These are phyloP conservation scores for Coryphaenoides rupestris DNA, from an alignment of 2,113 vertebrate genomes.

Conservation along the genomic window DNA sequence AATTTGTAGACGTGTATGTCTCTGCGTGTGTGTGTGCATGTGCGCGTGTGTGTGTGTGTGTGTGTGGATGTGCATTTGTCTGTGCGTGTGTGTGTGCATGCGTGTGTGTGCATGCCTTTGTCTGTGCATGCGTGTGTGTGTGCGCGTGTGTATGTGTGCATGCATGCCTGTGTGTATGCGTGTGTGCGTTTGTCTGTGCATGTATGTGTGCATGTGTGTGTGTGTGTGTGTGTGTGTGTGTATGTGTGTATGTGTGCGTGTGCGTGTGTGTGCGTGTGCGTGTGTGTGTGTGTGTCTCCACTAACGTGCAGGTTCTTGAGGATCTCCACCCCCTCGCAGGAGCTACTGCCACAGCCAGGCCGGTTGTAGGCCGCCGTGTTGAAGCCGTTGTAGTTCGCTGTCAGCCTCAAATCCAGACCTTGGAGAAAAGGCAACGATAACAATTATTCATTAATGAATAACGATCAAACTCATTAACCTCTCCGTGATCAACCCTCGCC, in stretches of 20 bases:
- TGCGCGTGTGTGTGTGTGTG: no score
- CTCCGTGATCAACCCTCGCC: background rate
- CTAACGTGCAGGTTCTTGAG: constrained; percentile 83
- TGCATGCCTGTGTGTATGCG: background rate
- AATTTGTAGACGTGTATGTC: background rate
- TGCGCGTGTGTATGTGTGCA: no score
- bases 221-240: background rate
- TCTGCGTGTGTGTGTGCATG: background rate
- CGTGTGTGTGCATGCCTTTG: background rate
- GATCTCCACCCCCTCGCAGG: constrained; percentile 88
- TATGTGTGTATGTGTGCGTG: background rate
- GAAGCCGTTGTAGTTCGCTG: constrained; percentile 69
- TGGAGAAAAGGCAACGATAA: constrained; percentile 30
- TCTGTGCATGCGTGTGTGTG: no score
- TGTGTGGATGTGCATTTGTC: no score
- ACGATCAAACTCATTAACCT: constrained; percentile 1
- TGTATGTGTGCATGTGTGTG: no score
- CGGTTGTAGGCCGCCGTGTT: constrained; percentile 72
- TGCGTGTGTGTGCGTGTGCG: background rate
- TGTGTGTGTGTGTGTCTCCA: constrained; percentile 15
- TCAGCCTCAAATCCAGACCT: constrained; percentile 62
- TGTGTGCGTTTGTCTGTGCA: background rate
- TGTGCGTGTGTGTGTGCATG: no score
- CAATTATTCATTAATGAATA: constrained; percentile 19
- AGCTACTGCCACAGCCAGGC: constrained; percentile 84